Percentiles rank a stretch among this genome's conserved stretches.
Conservation (phyloP, 2,113 vertebrate genomes). For the Heterocephalus glaber region DNA sequence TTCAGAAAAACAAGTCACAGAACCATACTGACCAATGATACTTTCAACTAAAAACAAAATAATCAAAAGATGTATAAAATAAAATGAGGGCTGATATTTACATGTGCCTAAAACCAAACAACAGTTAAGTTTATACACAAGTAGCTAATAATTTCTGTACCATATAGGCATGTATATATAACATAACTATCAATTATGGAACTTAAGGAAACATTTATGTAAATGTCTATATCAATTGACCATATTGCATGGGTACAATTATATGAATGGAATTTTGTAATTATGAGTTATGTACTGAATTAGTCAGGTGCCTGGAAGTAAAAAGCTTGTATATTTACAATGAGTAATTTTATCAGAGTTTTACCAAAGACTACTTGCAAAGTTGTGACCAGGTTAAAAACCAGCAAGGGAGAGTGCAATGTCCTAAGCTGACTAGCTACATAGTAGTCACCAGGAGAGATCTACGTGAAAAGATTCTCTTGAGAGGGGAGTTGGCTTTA, state of each 20-base stretch:
- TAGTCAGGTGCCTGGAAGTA: background rate
- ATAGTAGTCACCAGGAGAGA: background rate
- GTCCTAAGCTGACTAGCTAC: background rate
- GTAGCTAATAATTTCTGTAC: background rate
- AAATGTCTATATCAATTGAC: background rate
- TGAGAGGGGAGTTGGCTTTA: background rate
- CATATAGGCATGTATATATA: background rate
- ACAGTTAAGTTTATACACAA: background rate
- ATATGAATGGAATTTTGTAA: background rate
- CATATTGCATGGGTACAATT: background rate
- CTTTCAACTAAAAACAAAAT: background rate
- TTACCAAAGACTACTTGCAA: background rate
- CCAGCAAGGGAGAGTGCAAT: background rate
- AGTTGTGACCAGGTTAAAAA: background rate
- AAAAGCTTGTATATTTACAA: background rate
- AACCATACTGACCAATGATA: background rate
- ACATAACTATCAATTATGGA: background rate
- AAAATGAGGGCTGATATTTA: background rate
- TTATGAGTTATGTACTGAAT: background rate
- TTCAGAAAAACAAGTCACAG: constrained; percentile 22
- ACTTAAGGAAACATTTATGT: background rate
- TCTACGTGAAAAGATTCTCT: background rate
- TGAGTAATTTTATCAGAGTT: background rate
- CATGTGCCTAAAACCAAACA: background rate
- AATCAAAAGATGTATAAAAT: background rate